phyloP scores from a whole-genome alignment of 2,797 vertebrate genomes.

The Leptoclinus maculatus region DNA sequence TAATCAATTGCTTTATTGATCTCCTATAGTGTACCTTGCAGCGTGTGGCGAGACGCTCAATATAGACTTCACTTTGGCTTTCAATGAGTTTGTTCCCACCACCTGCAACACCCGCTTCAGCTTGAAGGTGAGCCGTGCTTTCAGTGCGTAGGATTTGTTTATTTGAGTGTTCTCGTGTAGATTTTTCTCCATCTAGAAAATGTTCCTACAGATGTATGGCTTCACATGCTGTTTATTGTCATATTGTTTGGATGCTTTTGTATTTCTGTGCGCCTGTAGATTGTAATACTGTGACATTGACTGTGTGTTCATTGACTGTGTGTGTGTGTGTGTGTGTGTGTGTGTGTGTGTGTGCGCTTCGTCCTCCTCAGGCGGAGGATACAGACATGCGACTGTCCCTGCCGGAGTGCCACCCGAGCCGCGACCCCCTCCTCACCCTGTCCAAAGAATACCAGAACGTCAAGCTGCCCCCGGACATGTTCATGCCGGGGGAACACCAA shows the following conservation, averaged over 20 bases:
- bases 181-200: neutral
- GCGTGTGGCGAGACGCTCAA: constrained; percentile 97
- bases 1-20: constrained; percentile 64
- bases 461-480: constrained; percentile 88
- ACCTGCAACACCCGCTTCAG: constrained; percentile 94
- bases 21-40: constrained; percentile 93
- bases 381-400: constrained; percentile 96
- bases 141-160: neutral
- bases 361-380: constrained; percentile 87
- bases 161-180: neutral
- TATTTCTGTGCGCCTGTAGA: neutral
- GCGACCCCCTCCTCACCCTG: constrained; percentile 94
- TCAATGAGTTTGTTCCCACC: constrained; percentile 95
- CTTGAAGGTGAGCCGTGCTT: constrained; percentile 87
- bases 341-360: neutral
- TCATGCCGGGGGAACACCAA: constrained; percentile 88
- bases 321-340: too few relatives aligned
- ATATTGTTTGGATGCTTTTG: neutral
- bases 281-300: neutral
- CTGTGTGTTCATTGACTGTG: too few relatives aligned
- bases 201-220: neutral
- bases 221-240: neutral
- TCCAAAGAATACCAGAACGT: constrained; percentile 93
- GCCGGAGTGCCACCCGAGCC: constrained; percentile 97
- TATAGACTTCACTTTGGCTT: constrained; percentile 96